Conservation (phyloP, 2,888 invertebrate genomes). For the Taphrorychus bicolor region DNA sequence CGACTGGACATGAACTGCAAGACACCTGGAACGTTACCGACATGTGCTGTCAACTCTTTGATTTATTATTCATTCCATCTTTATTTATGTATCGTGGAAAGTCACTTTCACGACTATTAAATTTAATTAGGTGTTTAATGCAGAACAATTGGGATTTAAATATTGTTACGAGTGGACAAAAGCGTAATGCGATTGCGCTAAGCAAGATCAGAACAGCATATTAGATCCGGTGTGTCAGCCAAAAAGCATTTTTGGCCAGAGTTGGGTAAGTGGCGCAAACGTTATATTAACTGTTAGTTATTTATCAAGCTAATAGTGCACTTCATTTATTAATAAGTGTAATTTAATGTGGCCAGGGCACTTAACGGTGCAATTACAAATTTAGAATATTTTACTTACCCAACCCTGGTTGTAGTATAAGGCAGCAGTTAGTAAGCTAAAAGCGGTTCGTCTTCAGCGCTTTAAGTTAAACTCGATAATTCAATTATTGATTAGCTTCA, state of each 20-base stretch:
- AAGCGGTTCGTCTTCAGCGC: neutral
- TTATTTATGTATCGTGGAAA: neutral
- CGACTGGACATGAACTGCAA: slow-evolving; percentile 71
- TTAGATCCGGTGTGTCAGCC: neutral
- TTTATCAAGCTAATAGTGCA: too few species aligned
- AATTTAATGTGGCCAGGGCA: neutral
- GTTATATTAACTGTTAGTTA: too few species aligned
- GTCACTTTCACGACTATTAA: neutral
- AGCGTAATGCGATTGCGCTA: neutral
- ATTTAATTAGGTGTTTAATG: neutral
- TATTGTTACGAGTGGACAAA: neutral
- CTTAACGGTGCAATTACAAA: neutral
- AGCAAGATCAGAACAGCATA: neutral
- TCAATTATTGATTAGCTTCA: neutral
- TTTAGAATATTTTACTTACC: too few species aligned
- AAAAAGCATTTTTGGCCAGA: neutral
- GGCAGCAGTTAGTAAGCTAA: neutral
- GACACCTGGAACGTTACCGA: slow-evolving; percentile 56
- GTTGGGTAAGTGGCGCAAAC: neutral
- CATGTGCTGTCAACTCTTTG: slow-evolving; percentile 35
- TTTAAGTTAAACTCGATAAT: neutral
- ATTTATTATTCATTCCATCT: slow-evolving; percentile 17
- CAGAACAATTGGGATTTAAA: neutral
- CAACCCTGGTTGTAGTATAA: neutral
- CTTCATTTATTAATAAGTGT: too few species aligned